Evolutionary conservation across 92 coral and sea anemone genomes (phyloP).

Genomic region (Epizoanthus stellaris): DNA sequence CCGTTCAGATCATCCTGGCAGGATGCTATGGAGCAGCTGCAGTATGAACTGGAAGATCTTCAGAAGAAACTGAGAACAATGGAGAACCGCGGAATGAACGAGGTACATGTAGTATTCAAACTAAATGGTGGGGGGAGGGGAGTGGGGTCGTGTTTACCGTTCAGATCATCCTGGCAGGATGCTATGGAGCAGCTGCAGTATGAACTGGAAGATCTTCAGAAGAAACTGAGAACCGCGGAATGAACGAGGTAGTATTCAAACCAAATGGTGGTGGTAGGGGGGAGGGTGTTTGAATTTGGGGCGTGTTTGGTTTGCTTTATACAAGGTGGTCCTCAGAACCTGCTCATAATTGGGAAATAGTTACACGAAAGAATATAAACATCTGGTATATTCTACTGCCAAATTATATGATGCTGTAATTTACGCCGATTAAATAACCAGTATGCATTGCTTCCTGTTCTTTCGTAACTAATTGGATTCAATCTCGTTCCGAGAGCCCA

Average conservation of each 20-base stretch:
- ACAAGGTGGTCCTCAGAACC: too few relatives aligned
- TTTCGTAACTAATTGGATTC: too few relatives aligned
- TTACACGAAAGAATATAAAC: too few relatives aligned
- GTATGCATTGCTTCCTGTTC: too few relatives aligned
- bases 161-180: slow-evolving; percentile 72
- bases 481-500: too few relatives aligned
- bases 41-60: slow-evolving; percentile 68
- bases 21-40: slow-evolving; percentile 71
- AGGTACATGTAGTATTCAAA: slow-evolving; percentile 53
- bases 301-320: too few relatives aligned
- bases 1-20: slow-evolving; percentile 65
- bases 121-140: neutral
- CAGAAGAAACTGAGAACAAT: slow-evolving; percentile 65
- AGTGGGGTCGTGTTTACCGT: neutral
- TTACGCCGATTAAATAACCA: too few relatives aligned
- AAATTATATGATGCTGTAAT: too few relatives aligned
- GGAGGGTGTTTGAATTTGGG: too few relatives aligned
- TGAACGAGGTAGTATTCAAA: slow-evolving; percentile 56
- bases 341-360: too few relatives aligned
- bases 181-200: slow-evolving; percentile 69
- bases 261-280: neutral
- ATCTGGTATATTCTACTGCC: too few relatives aligned
- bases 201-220: slow-evolving; percentile 75
- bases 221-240: slow-evolving; percentile 69
- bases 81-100: slow-evolving; percentile 70